Evolutionary conservation across 2,113 vertebrate species (phyloP).

Genomic region (Psammodynastes pulverulentus): DNA sequence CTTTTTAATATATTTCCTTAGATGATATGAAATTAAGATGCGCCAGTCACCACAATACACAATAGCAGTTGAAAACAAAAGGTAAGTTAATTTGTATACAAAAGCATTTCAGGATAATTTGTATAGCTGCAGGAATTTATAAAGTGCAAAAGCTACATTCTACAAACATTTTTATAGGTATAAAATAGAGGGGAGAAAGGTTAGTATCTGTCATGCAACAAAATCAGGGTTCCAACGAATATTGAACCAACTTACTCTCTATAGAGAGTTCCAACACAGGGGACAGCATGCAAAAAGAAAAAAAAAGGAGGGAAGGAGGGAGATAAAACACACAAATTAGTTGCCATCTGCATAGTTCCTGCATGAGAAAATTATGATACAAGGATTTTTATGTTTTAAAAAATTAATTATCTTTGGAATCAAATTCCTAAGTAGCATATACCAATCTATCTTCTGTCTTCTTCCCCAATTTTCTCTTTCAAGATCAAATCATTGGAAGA

Average conservation of each 20-base stretch:
- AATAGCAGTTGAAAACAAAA: constrained; percentile 75
- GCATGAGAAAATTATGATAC: constrained; percentile 66
- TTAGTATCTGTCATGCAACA: constrained; percentile 81
- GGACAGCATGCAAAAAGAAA: constrained; percentile 84
- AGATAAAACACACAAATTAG: constrained; percentile 85
- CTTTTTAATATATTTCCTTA: constrained; percentile 8
- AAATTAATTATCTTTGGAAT: constrained; percentile 46
- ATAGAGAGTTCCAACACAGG: constrained; percentile 92
- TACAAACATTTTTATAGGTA: constrained; percentile 72
- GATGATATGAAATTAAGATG: constrained; percentile 66
- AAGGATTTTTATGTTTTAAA: constrained; percentile 61
- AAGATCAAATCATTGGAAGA: neutral
- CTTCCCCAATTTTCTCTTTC: neutral
- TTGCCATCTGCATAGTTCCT: constrained; percentile 76
- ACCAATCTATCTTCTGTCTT: neutral
- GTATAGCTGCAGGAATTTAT: constrained; percentile 68
- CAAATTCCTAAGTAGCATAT: constrained; percentile 39
- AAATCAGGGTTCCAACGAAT: constrained; percentile 76
- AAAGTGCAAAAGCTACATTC: constrained; percentile 73
- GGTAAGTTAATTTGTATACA: constrained; percentile 77
- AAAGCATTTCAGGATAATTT: constrained; percentile 71
- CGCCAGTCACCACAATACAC: constrained; percentile 76
- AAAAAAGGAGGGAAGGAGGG: constrained; percentile 53
- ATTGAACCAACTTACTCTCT: constrained; percentile 97
- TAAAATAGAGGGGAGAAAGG: constrained; percentile 68